These are phyloP conservation scores for Drosophila anceps DNA, from an alignment of 2,888 invertebrate genomes.

Conservation along the genomic window DNA sequence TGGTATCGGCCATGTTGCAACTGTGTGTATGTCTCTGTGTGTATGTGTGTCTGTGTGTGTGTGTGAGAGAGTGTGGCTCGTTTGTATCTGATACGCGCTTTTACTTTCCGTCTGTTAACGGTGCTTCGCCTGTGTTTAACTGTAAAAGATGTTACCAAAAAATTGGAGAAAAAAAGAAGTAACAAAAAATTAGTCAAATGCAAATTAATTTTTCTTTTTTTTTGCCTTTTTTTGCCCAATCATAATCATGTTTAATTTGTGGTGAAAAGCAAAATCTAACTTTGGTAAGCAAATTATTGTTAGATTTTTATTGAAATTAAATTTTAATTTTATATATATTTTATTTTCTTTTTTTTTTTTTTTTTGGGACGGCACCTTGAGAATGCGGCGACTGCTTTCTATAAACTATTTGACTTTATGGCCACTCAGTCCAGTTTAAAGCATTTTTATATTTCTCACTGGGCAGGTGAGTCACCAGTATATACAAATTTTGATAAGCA, in stretches of 20 bases:
- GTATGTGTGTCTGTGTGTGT: not conserved
- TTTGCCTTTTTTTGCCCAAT: conserved; percentile 20
- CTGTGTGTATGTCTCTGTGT: conserved; percentile 13
- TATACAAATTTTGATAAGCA: not conserved
- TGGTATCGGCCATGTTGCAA: conserved; percentile 80
- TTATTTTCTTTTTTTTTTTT: not conserved
- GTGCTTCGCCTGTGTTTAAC: conserved; percentile 52
- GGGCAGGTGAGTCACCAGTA: conserved; percentile 31
- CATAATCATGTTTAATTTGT: conserved; percentile 47
- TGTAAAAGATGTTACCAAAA: conserved; percentile 47
- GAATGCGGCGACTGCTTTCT: conserved; percentile 46
- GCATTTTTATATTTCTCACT: not conserved
- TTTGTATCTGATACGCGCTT: conserved; percentile 52
- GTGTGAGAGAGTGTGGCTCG: conserved; percentile 19
- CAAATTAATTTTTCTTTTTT: conserved; percentile 42
- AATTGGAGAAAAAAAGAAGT: conserved; percentile 18
- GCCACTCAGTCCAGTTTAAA: conserved; percentile 17
- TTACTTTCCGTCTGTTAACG: conserved; percentile 74
- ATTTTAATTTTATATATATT: conserved; percentile 11
- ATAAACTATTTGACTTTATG: conserved; percentile 30
- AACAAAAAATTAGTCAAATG: conserved; percentile 44
- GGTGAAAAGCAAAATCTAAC: conserved; percentile 45
- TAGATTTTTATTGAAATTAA: conserved; percentile 17
- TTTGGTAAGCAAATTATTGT: conserved; percentile 20
- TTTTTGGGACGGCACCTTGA: conserved; percentile 26